A percentile compares a stretch with the other conserved stretches of the same genome.
These are phyloP conservation scores for Acanthosepion pharaonis DNA, from an alignment of 2,888 invertebrate species.

Conservation along the genomic window DNA sequence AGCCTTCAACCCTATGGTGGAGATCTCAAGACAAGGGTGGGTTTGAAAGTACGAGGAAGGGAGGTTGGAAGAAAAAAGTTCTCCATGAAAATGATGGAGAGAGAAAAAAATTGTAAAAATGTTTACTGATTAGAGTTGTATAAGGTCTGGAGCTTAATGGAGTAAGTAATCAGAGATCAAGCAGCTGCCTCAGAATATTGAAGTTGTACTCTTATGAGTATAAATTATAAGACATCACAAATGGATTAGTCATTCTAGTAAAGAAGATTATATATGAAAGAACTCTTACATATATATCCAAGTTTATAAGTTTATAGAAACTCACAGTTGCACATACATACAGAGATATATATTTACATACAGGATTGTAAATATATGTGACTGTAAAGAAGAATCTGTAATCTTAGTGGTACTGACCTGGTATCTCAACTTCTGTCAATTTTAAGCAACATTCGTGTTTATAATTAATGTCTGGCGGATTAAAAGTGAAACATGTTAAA, in stretches of 20 bases:
- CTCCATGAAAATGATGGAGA: neutral
- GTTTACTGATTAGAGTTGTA: conserved; percentile 21
- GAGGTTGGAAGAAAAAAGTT: neutral
- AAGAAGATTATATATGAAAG: neutral
- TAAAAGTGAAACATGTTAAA: too few species aligned
- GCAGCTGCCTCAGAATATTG: conserved; percentile 14
- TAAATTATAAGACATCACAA: conserved; percentile 33
- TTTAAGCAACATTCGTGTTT: too few species aligned
- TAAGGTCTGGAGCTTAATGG: neutral
- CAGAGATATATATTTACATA: neutral
- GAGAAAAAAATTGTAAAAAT: neutral
- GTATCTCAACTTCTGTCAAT: too few species aligned
- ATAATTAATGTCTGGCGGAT: too few species aligned
- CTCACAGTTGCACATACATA: neutral
- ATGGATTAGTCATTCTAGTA: neutral
- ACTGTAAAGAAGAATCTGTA: neutral
- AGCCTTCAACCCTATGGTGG: neutral
- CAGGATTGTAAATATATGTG: too few species aligned
- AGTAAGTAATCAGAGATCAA: neutral
- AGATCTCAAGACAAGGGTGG: neutral
- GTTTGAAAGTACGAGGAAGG: neutral
- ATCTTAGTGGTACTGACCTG: too few species aligned
- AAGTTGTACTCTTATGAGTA: conserved; percentile 2
- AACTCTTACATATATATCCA: neutral
- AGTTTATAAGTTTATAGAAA: neutral